Percentiles rank a stretch among this genome's conserved stretches.
phyloP scores from a whole-genome alignment of 1,140 invertebrate genomes.

The Listronotus oregonensis region DNA sequence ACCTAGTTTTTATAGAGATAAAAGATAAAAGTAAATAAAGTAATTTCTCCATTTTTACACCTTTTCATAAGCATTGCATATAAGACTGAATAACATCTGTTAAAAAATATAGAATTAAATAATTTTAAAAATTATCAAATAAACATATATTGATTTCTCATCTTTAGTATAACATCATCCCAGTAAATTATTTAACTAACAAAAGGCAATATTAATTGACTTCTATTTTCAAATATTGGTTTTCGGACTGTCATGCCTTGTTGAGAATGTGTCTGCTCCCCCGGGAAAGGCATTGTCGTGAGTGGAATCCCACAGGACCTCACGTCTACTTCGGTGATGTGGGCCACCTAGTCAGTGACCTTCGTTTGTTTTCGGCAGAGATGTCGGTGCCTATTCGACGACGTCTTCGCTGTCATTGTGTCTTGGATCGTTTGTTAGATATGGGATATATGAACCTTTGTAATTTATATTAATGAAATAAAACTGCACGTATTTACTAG shows the following conservation, averaged over 20 bases:
- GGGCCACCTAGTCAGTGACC: slow-evolving; percentile 31
- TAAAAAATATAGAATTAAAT: no score
- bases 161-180: no score
- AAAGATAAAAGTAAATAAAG: no score
- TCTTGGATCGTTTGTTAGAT: slow-evolving; percentile 2
- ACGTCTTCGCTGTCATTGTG: slow-evolving; percentile 21
- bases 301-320: slow-evolving; percentile 28
- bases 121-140: no score
- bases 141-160: no score
- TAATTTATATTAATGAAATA: no score
- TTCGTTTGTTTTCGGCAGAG: slow-evolving; percentile 28
- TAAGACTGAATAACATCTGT: no score
- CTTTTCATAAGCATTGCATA: no score
- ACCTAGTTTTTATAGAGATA: no score
- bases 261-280: slow-evolving; percentile 24
- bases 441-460: background rate
- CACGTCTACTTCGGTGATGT: slow-evolving; percentile 34
- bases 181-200: no score
- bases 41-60: no score
- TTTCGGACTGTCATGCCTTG: slow-evolving; percentile 24
- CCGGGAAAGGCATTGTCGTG: slow-evolving; percentile 31
- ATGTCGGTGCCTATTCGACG: slow-evolving; percentile 20
- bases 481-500: no score
- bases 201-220: slow-evolving; percentile 13
- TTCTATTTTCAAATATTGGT: slow-evolving; percentile 14